Evolutionary conservation across 2,113 vertebrate genomes (phyloP).

Genomic region (Hippocampus guttulatus): DNA sequence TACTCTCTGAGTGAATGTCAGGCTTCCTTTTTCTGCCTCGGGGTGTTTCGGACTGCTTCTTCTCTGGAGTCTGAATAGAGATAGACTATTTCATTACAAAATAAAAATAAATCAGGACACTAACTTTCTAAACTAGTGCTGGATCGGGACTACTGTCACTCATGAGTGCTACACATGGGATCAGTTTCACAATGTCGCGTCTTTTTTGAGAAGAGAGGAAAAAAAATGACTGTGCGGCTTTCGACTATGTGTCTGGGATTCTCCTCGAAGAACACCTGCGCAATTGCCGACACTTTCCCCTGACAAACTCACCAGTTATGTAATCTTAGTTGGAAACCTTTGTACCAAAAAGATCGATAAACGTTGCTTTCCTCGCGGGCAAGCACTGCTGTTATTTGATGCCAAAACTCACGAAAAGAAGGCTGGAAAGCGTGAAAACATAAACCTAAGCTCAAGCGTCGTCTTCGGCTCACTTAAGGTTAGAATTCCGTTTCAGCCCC

Average conservation of each 20-base stretch:
- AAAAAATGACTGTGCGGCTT: not conserved
- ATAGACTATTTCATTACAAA: not conserved
- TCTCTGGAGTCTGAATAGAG: slow-evolving; percentile 88
- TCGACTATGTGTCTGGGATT: not conserved
- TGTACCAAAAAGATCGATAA: not conserved
- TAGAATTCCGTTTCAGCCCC: not conserved
- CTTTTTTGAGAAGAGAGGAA: too few relatives aligned
- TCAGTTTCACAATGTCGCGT: not conserved
- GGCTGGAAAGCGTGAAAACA: too few relatives aligned
- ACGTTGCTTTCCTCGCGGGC: not conserved
- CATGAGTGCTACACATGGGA: not conserved
- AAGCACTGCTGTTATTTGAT: not conserved
- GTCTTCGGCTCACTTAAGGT: not conserved
- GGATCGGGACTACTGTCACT: not conserved
- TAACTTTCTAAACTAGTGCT: not conserved
- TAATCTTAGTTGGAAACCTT: not conserved
- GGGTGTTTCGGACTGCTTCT: slow-evolving; percentile 90
- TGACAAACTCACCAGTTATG: not conserved
- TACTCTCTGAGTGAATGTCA: slow-evolving; percentile 95
- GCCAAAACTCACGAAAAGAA: too few relatives aligned
- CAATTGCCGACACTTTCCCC: not conserved
- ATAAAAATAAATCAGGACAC: not conserved
- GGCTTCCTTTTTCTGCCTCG: slow-evolving; percentile 97
- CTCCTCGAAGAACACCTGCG: not conserved
- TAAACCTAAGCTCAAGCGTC: too few relatives aligned